These are phyloP conservation scores for Pseudopodoces humilis DNA, from an alignment of 2,113 vertebrate species.

Conservation along the genomic window DNA sequence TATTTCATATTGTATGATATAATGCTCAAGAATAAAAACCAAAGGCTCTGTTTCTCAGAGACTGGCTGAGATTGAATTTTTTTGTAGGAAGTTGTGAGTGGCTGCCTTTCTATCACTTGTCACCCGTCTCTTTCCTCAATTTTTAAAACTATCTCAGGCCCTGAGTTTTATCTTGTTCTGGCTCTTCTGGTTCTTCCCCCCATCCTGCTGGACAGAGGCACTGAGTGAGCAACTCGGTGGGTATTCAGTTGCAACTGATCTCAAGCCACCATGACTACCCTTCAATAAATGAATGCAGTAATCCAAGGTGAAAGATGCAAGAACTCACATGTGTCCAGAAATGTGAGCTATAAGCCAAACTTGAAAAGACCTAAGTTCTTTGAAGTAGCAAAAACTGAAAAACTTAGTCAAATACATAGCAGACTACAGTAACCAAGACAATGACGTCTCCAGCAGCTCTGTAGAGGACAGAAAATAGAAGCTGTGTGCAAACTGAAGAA, in stretches of 20 bases:
- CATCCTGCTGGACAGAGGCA: background rate
- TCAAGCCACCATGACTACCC: background rate
- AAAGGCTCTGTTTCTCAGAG: background rate
- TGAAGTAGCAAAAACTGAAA: background rate
- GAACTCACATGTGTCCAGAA: background rate
- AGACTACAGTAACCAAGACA: background rate
- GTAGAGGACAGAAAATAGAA: background rate
- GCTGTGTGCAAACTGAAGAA: background rate
- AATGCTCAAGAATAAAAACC: background rate
- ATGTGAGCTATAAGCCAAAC: background rate
- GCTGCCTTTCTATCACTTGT: background rate
- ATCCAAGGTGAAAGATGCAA: background rate
- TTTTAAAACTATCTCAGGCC: background rate
- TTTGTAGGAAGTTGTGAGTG: background rate
- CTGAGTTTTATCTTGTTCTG: background rate
- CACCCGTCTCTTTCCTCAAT: rapidly evolving
- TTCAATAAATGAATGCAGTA: background rate
- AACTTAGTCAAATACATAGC: background rate
- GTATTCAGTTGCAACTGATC: background rate
- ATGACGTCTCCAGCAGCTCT: background rate
- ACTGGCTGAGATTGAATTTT: background rate
- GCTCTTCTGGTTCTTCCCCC: background rate
- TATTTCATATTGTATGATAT: background rate
- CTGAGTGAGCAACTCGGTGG: background rate
- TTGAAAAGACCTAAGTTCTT: background rate